Conservation (phyloP, 2,113 vertebrate species). For the Acrocephalus arundinaceus region DNA sequence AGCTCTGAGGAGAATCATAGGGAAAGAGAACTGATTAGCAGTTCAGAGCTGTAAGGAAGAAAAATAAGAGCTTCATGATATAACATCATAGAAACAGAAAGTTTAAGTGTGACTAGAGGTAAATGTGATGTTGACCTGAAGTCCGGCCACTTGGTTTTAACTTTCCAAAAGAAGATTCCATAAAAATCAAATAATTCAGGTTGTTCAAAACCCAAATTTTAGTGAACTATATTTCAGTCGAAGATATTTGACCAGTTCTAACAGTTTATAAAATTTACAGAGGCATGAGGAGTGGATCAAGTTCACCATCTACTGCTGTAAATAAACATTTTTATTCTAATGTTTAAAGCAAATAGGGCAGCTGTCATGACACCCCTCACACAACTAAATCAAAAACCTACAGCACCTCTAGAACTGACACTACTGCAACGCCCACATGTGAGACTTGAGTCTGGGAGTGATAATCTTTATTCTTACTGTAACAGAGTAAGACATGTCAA, state of each 20-base stretch:
- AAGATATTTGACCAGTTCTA: not conserved
- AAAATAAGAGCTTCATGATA: not conserved
- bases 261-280: not conserved
- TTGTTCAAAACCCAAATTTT: not conserved
- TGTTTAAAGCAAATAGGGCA: not conserved
- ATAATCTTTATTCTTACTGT: not conserved
- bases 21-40: not conserved
- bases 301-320: not conserved
- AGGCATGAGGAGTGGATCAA: not conserved
- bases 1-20: not conserved
- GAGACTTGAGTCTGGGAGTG: not conserved
- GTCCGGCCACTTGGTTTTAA: not conserved
- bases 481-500: not conserved
- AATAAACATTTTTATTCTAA: not conserved
- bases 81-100: not conserved
- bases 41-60: not conserved
- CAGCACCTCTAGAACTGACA: not conserved
- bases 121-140: not conserved
- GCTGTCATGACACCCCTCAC: not conserved
- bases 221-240: not conserved
- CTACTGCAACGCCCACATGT: not conserved
- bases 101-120: not conserved
- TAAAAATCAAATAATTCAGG: not conserved
- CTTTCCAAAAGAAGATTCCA: not conserved
- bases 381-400: not conserved